Base-by-base conservation (phyloP, 2,888 invertebrate species). In the Sphecodes monilicornis region DNA sequence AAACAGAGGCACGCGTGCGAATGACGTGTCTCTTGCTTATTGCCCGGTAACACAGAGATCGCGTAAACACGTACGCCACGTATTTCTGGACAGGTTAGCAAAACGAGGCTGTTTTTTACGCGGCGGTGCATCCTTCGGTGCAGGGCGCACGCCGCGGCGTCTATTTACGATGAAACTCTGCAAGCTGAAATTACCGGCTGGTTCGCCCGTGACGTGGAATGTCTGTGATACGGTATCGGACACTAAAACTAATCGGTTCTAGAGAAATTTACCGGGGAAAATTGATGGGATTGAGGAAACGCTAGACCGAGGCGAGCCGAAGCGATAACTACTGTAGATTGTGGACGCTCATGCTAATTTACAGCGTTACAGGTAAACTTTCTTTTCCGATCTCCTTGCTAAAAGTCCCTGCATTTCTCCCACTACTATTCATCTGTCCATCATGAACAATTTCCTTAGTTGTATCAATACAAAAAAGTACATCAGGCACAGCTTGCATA, bases 11-110 rank as follows among this genome's bases (percentile, higher is more conserved):
- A 46, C 69, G 70, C 54, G 76, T 74, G 70, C 43, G 66, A 68
- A 70, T 77, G 73, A 81, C 78, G 68, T 32, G 39, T 22, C 78
- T 68, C 69, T 43, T 69, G 85, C 72, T 71, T 82, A 82, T 80
- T 77, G 54, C 77, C 46, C 76, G 57, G 54, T 29, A 70, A 77
- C 84, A 76, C 78, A 71, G 64, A 75, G 78, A 85, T 88, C 86
- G 81, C 86, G 80, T 86, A 88, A 88, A 86, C 80, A 73, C 32
- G 74, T 69, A 46, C 54, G 70, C 41, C 50, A 69, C 32, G 72
- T 83, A 78, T 85, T 77, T 79, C 78, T 72, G 75, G 39, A 77
- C 64, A 54, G 77, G 69, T 68, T 73, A 76, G 73, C 68, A n/a
- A 54, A 68, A 39, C 66, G 71, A n/a, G 13, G n/a, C 18, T 71